phyloP scores from a whole-genome alignment of 2,113 vertebrate species.

The Mungos mungo region DNA sequence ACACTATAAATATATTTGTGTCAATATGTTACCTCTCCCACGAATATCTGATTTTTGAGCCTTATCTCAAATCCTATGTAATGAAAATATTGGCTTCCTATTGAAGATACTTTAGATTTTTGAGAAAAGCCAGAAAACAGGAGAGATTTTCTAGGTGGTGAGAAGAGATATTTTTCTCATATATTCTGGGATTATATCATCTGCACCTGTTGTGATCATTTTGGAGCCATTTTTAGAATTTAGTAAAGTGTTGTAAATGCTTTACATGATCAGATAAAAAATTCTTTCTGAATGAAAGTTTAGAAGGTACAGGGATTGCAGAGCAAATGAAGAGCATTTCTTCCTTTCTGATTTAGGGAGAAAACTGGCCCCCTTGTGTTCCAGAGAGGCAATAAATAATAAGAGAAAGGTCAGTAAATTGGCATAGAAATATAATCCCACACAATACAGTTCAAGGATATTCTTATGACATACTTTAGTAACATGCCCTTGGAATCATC shows the following conservation, averaged over 20 bases:
- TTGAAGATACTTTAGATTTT: not conserved
- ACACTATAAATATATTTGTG: not conserved
- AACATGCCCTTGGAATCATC: constrained; percentile 44
- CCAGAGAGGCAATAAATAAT: constrained; percentile 1
- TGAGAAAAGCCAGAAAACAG: not conserved
- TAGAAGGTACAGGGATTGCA: not conserved
- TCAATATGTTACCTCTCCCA: not conserved
- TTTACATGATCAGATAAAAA: not conserved
- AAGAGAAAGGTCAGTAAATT: not conserved
- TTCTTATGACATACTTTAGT: constrained; percentile 41
- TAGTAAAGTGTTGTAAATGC: not conserved
- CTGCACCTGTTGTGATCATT: not conserved
- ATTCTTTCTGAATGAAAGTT: not conserved
- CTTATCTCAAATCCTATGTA: not conserved
- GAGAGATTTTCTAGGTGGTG: not conserved
- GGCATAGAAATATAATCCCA: constrained; percentile 24
- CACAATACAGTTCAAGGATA: not conserved
- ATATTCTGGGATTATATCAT: not conserved
- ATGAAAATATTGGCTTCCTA: not conserved
- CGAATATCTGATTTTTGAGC: not conserved
- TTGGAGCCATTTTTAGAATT: not conserved
- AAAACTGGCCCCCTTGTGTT: not conserved
- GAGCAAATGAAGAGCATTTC: not conserved
- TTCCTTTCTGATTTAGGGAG: not conserved
- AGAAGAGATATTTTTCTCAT: constrained; percentile 4